phyloP scores from a whole-genome alignment of 2,888 invertebrate species.

The Julus scanicus region DNA sequence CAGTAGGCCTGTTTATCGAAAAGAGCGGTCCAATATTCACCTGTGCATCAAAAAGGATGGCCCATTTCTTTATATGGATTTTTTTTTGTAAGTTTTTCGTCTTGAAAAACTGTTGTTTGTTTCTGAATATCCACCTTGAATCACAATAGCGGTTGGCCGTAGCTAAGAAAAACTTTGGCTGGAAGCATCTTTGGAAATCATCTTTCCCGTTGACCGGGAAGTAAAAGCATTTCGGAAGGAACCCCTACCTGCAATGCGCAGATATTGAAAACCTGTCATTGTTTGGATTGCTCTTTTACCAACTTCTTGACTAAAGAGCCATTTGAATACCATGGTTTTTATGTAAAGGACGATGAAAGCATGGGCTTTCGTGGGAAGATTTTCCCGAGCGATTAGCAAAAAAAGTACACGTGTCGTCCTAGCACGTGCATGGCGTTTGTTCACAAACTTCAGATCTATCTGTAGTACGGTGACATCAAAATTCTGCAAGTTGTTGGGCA shows the following conservation, averaged over 20 bases:
- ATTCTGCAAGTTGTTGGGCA: background rate
- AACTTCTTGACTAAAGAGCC: constrained; percentile 53
- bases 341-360: constrained; percentile 50
- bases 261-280: constrained; percentile 49
- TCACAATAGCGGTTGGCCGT: background rate
- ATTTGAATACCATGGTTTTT: constrained; percentile 41
- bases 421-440: constrained; percentile 44
- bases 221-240: constrained; percentile 36
- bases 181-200: constrained; percentile 53
- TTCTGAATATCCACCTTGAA: constrained; percentile 46
- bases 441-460: background rate
- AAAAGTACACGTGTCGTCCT: constrained; percentile 48
- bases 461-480: background rate
- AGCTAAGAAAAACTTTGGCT: constrained; percentile 38
- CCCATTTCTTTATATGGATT: constrained; percentile 41
- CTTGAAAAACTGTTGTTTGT: constrained; percentile 50
- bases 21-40: constrained; percentile 51
- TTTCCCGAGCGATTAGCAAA: constrained; percentile 22
- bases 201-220: constrained; percentile 48
- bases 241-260: constrained; percentile 31
- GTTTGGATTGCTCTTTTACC: constrained; percentile 55
- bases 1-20: constrained; percentile 9
- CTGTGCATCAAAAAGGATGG: constrained; percentile 34
- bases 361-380: constrained; percentile 51
- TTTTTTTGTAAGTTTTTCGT: constrained; percentile 36